Base-by-base conservation (phyloP, 2,113 vertebrate genomes). In the Trinectes maculatus region DNA sequence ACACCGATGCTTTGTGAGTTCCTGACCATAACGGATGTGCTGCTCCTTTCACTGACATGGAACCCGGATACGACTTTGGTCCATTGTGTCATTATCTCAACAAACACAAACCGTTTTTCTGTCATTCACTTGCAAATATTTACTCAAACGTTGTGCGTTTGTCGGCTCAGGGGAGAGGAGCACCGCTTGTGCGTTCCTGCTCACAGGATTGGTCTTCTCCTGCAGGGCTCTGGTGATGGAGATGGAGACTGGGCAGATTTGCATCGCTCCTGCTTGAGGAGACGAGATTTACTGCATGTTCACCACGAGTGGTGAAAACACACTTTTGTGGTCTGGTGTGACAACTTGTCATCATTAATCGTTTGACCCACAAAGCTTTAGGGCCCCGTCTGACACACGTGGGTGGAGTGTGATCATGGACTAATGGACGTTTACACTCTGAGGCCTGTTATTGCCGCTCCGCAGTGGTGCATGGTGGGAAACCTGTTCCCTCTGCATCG, bases 381-480 rank as follows among this genome's bases (percentile, higher is more conserved):
- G n/a, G n/a, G n/a, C n/a, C n/a, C n/a, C n/a, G n/a, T n/a, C n/a
- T n/a, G n/a, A n/a, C n/a, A n/a, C n/a, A n/a, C n/a, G n/a, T n/a
- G n/a, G n/a, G n/a, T n/a, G n/a, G n/a, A n/a, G n/a, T n/a, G n/a
- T n/a, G n/a, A n/a, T n/a, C n/a, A n/a, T n/a, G n/a, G n/a, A n/a
- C n/a, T n/a, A n/a, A n/a, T n/a, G n/a, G n/a, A n/a, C n/a, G n/a
- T n/a, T n/a, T n/a, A n/a, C n/a, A n/a, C n/a, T n/a, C n/a, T 36
- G 8, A 11, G 34, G 34, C 13, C 34, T 36, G 34, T 36, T 13
- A 36, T 36, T n/a, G 15, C 18, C 28, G 19, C 47, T 40, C 29
- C 48, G 62, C 46, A 44, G 58, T 6, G 25, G 36, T 12, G 63
- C 69, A 67, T 1, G 56, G 28, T 58, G 21, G 59, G 64, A 86